phyloP scores from a whole-genome alignment of 2,113 vertebrate genomes.

The Lipotes vexillifer region DNA sequence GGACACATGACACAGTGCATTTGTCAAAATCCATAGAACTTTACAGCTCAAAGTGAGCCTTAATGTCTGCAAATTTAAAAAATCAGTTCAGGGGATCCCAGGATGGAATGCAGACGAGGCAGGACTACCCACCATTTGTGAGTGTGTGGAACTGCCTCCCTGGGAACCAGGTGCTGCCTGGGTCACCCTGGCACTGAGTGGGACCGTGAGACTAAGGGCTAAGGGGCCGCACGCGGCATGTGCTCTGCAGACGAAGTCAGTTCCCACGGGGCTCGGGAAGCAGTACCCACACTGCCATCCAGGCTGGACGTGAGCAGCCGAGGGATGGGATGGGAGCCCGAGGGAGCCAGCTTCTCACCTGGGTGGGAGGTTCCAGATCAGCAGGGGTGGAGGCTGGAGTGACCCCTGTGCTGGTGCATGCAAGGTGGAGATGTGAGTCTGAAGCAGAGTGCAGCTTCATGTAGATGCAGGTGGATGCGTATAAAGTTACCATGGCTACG shows the following conservation, averaged over 20 bases:
- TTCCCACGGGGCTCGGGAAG: neutral
- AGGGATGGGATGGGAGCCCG: neutral
- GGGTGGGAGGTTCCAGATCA: neutral
- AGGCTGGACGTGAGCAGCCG: neutral
- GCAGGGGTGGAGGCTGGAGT: neutral
- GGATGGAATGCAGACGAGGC: neutral
- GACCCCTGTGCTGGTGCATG: neutral
- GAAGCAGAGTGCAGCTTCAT: neutral
- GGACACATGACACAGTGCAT: no score
- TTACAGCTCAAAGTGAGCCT: neutral
- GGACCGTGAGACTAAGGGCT: neutral
- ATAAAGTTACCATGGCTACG: rapidly evolving
- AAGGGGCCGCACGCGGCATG: rapidly evolving
- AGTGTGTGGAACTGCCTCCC: rapidly evolving
- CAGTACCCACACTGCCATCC: rapidly evolving
- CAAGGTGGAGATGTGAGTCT: neutral
- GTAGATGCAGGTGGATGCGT: rapidly evolving
- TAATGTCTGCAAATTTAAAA: neutral
- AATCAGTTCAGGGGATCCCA: neutral
- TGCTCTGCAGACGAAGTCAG: neutral
- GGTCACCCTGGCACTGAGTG: neutral
- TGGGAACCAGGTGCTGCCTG: neutral
- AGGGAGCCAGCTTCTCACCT: neutral
- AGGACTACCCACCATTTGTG: neutral
- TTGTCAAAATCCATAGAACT: neutral